A percentile compares a stretch with the other conserved stretches of the same genome.
These are phyloP conservation scores for Tanypteryx hageni DNA, from an alignment of 2,888 invertebrate genomes.

Conservation along the genomic window DNA sequence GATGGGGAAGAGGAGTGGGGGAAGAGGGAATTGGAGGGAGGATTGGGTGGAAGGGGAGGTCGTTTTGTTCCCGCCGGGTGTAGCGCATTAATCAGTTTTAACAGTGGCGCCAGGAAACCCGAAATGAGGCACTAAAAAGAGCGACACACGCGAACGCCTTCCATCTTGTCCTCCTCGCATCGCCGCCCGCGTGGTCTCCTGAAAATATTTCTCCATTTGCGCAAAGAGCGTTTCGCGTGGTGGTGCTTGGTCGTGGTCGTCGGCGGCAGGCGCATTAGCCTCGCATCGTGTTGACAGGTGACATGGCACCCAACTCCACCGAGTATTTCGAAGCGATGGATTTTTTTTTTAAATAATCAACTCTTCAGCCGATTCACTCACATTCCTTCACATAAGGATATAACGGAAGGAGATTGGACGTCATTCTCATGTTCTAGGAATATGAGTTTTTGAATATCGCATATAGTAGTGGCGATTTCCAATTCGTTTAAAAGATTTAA, in stretches of 20 bases:
- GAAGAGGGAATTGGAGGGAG: not conserved
- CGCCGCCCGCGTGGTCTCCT: not conserved
- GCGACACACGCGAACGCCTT: conserved; percentile 10
- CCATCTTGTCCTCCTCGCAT: not conserved
- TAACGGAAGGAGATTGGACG: too few relatives aligned
- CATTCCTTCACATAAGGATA: too few relatives aligned
- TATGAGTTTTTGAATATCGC: too few relatives aligned
- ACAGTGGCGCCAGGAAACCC: not conserved
- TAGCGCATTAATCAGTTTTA: conserved; percentile 23
- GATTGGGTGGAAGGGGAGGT: not conserved
- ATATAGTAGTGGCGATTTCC: too few relatives aligned
- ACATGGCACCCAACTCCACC: not conserved
- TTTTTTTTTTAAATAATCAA: too few relatives aligned
- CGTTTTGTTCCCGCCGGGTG: not conserved
- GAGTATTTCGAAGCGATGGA: too few relatives aligned
- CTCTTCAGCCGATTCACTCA: too few relatives aligned
- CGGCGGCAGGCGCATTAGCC: conserved; percentile 38
- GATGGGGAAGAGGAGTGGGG: not conserved
- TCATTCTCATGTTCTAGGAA: too few relatives aligned
- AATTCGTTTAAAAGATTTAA: too few relatives aligned
- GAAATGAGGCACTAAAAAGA: conserved; percentile 56
- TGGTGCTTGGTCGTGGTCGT: not conserved
- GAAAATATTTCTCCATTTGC: conserved; percentile 62
- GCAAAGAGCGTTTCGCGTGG: not conserved
- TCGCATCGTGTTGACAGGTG: conserved; percentile 23